These are phyloP conservation scores for Nasonia oneida DNA, from an alignment of 2,888 invertebrate genomes.

Conservation along the genomic window DNA sequence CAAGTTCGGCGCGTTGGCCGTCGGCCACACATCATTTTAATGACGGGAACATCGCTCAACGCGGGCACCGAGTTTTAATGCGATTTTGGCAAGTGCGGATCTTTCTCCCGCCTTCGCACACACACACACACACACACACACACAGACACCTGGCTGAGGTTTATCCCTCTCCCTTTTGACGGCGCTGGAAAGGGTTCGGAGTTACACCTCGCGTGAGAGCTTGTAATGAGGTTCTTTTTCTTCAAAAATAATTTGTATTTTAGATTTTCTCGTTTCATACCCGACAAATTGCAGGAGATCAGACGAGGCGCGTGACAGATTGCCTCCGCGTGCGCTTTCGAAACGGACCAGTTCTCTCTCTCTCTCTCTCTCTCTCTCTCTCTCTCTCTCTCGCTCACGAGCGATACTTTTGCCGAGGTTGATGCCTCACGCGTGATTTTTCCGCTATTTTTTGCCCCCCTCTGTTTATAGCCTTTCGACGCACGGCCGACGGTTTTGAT, in stretches of 20 bases:
- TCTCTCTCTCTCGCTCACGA: neutral
- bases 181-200: neutral
- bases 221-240: neutral
- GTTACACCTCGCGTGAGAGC: neutral
- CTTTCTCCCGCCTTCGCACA: neutral
- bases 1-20: constrained; percentile 67
- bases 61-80: constrained; percentile 70
- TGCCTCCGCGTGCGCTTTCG: constrained; percentile 9
- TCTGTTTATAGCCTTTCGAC: neutral
- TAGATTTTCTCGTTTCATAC: constrained; percentile 22
- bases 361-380: neutral
- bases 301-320: constrained; percentile 39
- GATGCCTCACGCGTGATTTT: neutral
- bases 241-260: constrained; percentile 18
- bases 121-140: too few relatives aligned
- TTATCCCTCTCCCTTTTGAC: neutral
- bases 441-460: neutral
- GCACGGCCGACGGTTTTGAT: neutral
- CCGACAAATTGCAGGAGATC: constrained; percentile 43
- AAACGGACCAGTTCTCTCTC: constrained; percentile 35
- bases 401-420: neutral
- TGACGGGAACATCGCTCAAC: constrained; percentile 71
- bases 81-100: constrained; percentile 72
- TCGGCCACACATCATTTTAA: constrained; percentile 74
- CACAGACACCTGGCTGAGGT: neutral